Evolutionary conservation across 2,113 vertebrate species (phyloP), one percentile per base, ranked within the genome.

Genomic region (Erpornis zantholeuca): DNA sequence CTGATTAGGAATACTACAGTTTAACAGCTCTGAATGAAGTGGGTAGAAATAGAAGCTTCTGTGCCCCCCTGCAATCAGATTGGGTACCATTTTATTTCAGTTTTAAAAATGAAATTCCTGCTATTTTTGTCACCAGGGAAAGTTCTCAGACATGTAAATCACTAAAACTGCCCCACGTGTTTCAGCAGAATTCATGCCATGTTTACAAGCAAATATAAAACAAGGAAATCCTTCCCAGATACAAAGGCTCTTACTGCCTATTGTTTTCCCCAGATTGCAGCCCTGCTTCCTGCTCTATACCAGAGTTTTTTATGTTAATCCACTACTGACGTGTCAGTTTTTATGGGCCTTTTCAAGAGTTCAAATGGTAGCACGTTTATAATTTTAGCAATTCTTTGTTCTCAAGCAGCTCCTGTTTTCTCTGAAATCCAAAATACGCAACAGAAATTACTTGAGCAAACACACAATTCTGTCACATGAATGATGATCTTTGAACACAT

Each of bases 201-300:
- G 59, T 79, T 92, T 92, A 85, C 42, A 73, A 72, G 60, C 52
- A 85, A 77, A 60, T 59, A 80, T 73, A 82, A 94, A 92, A 80
- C 69, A 91, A 70, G 71, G 85, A 93, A 91, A 85, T 88, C 84
- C 91, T 91, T 96, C 82, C 47, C 87, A 93, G 93, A 90, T 85
- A 85, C 35, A 66, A 89, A 94, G 80, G 36, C 70, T 94, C 7
- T 76, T 57, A 38, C 38, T 66, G 50, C 57, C 80, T 86, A 77
- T 57, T 95, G 87, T 82, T 86, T 86, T 73, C 17, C 33, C 16
- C 35, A 91, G 71, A 82, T 80, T 88, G 66, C 61, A 72, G 24
- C 24, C 47, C 40, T 0, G 20, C 49, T 93, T 91, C 79, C 93
- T 90, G 52, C 45, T 87, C 14, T 25, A 85, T 6, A 38, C 17